A percentile compares a stretch with the other conserved stretches of the same genome.
These are phyloP conservation scores for Oxygymnocypris stewartii DNA, from an alignment of 2,113 vertebrate genomes.

Conservation along the genomic window DNA sequence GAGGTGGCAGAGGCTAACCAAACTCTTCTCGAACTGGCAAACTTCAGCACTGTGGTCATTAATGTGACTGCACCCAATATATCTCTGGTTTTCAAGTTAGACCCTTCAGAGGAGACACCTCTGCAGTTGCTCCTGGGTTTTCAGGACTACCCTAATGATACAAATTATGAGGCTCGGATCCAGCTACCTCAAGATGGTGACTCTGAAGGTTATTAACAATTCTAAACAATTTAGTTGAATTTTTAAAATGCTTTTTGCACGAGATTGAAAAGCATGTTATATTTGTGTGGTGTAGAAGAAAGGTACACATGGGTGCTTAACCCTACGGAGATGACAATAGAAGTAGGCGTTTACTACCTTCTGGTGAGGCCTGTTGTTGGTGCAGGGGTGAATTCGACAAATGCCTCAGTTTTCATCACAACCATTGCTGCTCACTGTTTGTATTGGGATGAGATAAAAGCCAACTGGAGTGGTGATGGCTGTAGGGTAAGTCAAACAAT, in stretches of 20 bases:
- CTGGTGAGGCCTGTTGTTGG: slow-evolving; percentile 75
- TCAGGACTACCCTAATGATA: slow-evolving; percentile 79
- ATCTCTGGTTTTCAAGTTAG: slow-evolving; percentile 84
- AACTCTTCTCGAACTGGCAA: slow-evolving; percentile 78
- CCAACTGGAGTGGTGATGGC: slow-evolving; percentile 82
- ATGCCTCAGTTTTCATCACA: slow-evolving; percentile 75
- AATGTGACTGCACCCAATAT: slow-evolving; percentile 78
- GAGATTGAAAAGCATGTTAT: not conserved
- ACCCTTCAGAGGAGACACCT: slow-evolving; percentile 76
- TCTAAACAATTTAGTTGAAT: not conserved
- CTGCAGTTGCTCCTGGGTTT: slow-evolving; percentile 83
- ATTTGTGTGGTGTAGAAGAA: slow-evolving; percentile 71
- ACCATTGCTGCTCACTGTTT: slow-evolving; percentile 86
- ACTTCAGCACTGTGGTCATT: slow-evolving; percentile 80
- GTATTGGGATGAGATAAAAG: slow-evolving; percentile 84
- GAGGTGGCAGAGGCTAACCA: slow-evolving; percentile 68
- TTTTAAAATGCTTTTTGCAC: not conserved
- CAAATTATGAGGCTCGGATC: slow-evolving; percentile 75
- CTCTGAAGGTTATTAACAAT: slow-evolving; percentile 73
- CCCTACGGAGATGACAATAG: slow-evolving; percentile 76
- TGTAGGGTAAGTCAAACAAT: slow-evolving; percentile 79
- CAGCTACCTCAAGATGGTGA: slow-evolving; percentile 69
- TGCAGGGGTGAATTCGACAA: slow-evolving; percentile 70
- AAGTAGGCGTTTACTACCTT: slow-evolving; percentile 83
- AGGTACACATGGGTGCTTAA: slow-evolving; percentile 85